A percentile compares a stretch with the other conserved stretches of the same genome.
phyloP scores from a whole-genome alignment of 2,113 vertebrate genomes.

The Triplophysa rosa region DNA sequence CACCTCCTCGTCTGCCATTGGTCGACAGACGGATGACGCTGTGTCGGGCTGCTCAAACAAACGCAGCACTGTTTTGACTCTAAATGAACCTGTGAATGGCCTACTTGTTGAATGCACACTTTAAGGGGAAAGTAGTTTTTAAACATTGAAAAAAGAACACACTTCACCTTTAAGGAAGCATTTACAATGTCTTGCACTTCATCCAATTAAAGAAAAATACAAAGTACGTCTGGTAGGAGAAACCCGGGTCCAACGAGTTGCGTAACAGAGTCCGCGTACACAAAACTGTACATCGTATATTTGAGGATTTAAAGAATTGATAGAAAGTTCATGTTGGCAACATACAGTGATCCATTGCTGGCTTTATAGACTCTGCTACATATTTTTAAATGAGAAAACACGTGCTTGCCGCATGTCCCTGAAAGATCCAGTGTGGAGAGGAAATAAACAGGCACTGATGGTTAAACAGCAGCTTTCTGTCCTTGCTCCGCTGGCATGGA shows the following conservation, averaged over 20 bases:
- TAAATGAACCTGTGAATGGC: slow-evolving; percentile 6
- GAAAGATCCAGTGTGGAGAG: slow-evolving; percentile 32
- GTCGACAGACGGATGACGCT: not conserved
- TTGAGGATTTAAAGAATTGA: not conserved
- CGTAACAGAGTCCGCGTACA: not conserved
- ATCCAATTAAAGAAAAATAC: not conserved
- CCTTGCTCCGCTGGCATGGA: slow-evolving; percentile 71
- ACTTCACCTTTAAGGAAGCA: not conserved
- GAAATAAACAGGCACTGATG: slow-evolving; percentile 39
- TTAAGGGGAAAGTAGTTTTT: not conserved
- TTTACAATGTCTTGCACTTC: not conserved
- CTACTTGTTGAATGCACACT: not conserved
- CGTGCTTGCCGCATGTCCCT: slow-evolving; percentile 23
- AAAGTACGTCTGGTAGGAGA: not conserved
- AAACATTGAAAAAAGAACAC: not conserved
- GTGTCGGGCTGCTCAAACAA: not conserved
- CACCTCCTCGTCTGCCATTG: not conserved
- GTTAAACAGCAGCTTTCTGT: slow-evolving; percentile 69
- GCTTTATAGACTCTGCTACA: not conserved
- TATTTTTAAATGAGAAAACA: not conserved
- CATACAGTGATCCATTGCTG: not conserved
- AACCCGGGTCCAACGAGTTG: not conserved
- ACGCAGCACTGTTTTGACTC: not conserved
- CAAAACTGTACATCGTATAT: not conserved
- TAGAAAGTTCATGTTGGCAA: not conserved